A percentile compares a stretch with the other conserved stretches of the same genome.
Conservation (phyloP, 2,797 vertebrate genomes). For the Lemur catta region DNA sequence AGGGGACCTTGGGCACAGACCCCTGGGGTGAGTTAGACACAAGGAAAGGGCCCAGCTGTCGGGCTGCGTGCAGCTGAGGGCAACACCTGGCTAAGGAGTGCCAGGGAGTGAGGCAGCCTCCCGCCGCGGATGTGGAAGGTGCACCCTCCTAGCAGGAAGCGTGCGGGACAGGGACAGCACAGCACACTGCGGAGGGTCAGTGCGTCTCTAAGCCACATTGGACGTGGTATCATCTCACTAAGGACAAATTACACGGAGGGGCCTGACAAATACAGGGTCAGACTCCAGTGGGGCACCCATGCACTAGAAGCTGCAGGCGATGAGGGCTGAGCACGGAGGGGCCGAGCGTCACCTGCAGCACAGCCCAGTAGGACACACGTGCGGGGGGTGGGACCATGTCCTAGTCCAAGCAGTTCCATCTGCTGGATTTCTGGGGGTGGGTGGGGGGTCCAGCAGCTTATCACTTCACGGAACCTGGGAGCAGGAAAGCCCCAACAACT, state of each 20-base stretch:
- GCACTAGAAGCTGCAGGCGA: background rate
- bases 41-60: background rate
- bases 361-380: background rate
- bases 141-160: background rate
- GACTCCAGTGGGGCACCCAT: no score
- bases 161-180: background rate
- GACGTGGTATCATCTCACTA: background rate
- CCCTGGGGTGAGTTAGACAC: no score
- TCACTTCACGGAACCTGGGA: background rate
- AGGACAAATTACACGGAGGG: background rate
- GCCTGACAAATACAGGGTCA: background rate
- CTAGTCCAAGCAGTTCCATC: background rate
- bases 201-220: background rate
- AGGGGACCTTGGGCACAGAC: background rate
- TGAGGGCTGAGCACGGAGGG: background rate
- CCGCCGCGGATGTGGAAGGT: no score
- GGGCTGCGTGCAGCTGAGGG: no score
- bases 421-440: background rate
- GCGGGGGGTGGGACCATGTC: background rate
- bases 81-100: background rate
- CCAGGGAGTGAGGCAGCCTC: fast-evolving
- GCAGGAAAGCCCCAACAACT: background rate
- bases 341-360: background rate
- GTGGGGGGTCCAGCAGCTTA: background rate
- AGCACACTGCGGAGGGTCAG: no score